Percentiles rank a stretch among this genome's conserved stretches.
These are phyloP conservation scores for Zaprionus africanus DNA, from an alignment of 1,140 invertebrate genomes.

Conservation along the genomic window DNA sequence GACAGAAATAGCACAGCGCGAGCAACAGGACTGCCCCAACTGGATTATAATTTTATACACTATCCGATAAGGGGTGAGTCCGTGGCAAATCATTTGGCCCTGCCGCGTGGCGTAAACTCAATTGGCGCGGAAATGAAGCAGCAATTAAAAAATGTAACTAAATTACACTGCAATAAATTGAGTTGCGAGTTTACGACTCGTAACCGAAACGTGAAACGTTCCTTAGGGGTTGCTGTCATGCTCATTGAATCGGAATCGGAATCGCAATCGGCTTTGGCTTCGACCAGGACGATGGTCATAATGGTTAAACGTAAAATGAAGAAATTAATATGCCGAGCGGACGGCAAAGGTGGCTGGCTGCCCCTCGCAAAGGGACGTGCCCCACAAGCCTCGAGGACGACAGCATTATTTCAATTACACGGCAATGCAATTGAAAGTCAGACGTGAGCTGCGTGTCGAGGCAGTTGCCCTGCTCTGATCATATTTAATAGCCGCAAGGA, in stretches of 20 bases:
- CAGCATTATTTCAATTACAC: constrained; percentile 51
- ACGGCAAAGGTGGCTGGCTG: constrained; percentile 4
- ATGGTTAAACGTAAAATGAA: constrained; percentile 45
- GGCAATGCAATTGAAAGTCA: constrained; percentile 38
- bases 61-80: not conserved
- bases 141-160: constrained; percentile 51
- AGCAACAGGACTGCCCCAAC: not conserved
- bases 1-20: not conserved
- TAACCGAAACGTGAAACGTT: constrained; percentile 18
- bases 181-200: constrained; percentile 49
- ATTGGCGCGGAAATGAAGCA: constrained; percentile 14
- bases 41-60: not conserved
- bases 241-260: constrained; percentile 37
- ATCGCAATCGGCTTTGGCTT: constrained; percentile 1
- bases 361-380: not conserved
- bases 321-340: constrained; percentile 57
- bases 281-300: not conserved
- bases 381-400: constrained; percentile 17
- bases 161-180: constrained; percentile 48
- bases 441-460: constrained; percentile 42
- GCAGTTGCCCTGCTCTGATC: not conserved
- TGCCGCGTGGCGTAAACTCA: constrained; percentile 6
- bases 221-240: constrained; percentile 33
- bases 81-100: not conserved
- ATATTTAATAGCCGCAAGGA: constrained; percentile 32